A percentile compares a stretch with the other conserved stretches of the same genome.
phyloP scores from a whole-genome alignment of 2,888 invertebrate genomes.

The Tiliacea aurago region DNA sequence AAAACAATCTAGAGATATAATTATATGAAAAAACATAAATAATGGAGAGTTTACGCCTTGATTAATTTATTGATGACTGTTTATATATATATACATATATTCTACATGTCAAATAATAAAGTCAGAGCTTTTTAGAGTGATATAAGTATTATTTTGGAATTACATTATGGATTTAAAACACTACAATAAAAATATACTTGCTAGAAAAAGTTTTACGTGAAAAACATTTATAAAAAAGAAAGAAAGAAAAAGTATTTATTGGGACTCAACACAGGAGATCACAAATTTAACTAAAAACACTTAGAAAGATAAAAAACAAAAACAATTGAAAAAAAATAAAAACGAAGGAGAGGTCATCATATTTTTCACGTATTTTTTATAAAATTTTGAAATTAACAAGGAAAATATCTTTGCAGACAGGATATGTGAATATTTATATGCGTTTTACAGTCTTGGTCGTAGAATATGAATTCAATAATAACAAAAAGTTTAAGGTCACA shows the following conservation, averaged over 20 bases:
- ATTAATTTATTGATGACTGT: background rate
- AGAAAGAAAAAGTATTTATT: too few relatives aligned
- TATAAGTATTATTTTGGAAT: background rate
- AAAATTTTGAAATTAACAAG: background rate
- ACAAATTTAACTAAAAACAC: too few relatives aligned
- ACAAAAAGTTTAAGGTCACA: background rate
- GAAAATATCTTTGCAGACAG: background rate
- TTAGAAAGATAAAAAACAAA: too few relatives aligned
- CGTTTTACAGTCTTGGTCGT: background rate
- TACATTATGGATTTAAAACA: background rate
- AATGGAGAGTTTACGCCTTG: too few relatives aligned
- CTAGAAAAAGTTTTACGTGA: background rate
- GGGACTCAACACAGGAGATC: too few relatives aligned
- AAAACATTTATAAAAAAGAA: too few relatives aligned
- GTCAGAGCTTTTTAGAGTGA: background rate
- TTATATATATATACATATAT: too few relatives aligned
- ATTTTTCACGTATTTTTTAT: background rate
- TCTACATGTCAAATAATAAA: background rate
- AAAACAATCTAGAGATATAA: background rate
- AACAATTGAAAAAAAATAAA: too few relatives aligned
- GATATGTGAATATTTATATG: background rate
- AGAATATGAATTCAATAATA: background rate
- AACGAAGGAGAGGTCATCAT: too few relatives aligned
- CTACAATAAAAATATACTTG: background rate
- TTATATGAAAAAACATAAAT: too few relatives aligned